A percentile compares a stretch with the other conserved stretches of the same genome.
phyloP scores from a whole-genome alignment of 2,113 vertebrate genomes.

The Phaethornis superciliosus region DNA sequence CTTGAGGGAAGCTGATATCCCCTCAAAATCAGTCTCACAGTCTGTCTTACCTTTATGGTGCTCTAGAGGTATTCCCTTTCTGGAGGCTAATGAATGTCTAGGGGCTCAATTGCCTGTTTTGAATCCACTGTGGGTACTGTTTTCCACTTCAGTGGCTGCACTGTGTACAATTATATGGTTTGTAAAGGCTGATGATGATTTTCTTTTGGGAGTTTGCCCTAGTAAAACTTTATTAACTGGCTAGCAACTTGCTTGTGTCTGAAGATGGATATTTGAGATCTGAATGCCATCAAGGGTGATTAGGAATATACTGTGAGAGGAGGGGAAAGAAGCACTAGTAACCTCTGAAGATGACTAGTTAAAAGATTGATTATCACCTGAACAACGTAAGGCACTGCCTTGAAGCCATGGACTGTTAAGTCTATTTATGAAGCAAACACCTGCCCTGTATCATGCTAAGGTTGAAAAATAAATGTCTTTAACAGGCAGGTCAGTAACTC shows the following conservation, averaged over 20 bases:
- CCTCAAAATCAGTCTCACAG: background rate
- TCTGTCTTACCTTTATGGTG: background rate
- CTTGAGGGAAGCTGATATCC: background rate
- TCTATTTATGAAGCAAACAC: background rate
- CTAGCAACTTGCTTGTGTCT: background rate
- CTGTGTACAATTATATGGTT: background rate
- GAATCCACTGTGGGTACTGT: background rate
- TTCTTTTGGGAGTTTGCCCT: background rate
- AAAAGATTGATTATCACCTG: background rate
- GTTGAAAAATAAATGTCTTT: background rate
- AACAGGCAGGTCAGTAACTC: conserved; percentile 76
- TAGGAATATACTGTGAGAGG: too few relatives aligned
- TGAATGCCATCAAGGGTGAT: background rate
- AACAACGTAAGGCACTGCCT: background rate
- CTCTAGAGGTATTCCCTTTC: background rate
- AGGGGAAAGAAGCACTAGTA: background rate
- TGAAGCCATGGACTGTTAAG: background rate
- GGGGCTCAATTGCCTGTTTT: background rate
- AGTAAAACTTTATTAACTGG: background rate
- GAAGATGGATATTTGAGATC: background rate
- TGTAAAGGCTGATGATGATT: background rate
- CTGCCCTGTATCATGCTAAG: background rate
- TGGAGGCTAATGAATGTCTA: background rate
- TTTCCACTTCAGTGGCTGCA: background rate
- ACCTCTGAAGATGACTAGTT: background rate